A percentile compares a stretch with the other conserved stretches of the same genome.
Conservation (phyloP, 2,113 vertebrate genomes). For the Burhinus bistriatus region DNA sequence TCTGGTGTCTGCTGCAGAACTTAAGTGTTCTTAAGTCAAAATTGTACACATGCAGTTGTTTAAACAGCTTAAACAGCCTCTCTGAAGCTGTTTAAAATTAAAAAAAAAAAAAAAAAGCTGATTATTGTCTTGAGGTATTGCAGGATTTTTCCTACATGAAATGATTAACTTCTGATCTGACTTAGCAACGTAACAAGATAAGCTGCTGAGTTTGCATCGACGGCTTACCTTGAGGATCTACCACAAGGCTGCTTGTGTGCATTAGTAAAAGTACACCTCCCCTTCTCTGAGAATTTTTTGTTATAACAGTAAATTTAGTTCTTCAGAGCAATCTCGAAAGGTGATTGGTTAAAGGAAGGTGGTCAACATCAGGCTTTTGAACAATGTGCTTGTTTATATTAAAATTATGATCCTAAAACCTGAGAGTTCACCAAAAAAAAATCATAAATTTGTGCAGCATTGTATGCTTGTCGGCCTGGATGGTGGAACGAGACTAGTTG, state of each 20-base stretch:
- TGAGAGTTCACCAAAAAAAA: not conserved
- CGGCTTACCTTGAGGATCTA: too few relatives aligned
- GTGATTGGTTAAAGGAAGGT: not conserved
- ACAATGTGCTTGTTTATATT: not conserved
- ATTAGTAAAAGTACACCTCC: not conserved
- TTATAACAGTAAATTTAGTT: not conserved
- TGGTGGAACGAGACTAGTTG: rapidly evolving
- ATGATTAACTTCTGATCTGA: not conserved
- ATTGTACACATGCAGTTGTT: not conserved
- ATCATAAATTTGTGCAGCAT: rapidly evolving
- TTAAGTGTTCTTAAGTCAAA: not conserved
- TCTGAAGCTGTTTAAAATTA: not conserved
- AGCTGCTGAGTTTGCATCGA: not conserved
- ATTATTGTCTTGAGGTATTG: not conserved
- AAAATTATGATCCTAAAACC: not conserved
- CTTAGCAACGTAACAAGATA: not conserved
- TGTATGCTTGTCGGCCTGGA: rapidly evolving
- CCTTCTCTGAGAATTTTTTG: not conserved
- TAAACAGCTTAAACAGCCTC: not conserved
- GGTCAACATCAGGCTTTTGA: not conserved
- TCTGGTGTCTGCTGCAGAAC: not conserved
- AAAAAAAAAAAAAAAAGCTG: not conserved
- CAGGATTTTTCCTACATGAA: not conserved
- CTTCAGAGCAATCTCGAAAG: not conserved
- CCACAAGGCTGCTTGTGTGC: not conserved